Conservation (phyloP, 1,140 invertebrate genomes). For the Helicoverpa zea region DNA sequence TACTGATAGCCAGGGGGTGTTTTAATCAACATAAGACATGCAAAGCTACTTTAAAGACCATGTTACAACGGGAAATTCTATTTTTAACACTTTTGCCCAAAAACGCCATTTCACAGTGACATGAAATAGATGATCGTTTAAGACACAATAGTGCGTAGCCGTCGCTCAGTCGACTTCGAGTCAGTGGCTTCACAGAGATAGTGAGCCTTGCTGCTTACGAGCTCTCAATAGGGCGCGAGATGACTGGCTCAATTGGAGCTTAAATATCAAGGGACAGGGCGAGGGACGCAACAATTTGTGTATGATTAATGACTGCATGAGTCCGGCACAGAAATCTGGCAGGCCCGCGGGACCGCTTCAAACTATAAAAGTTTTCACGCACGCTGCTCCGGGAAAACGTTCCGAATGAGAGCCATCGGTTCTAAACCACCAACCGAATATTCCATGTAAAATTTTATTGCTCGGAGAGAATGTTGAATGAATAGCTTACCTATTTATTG, state of each 20-base stretch:
- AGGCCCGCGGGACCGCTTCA: slow-evolving; percentile 71
- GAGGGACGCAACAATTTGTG: slow-evolving; percentile 70
- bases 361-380: slow-evolving; percentile 65
- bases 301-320: slow-evolving; percentile 75
- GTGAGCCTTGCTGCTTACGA: not conserved
- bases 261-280: slow-evolving; percentile 66
- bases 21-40: not conserved
- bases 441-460: not conserved
- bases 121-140: not conserved
- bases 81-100: not conserved
- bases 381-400: not conserved
- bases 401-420: not conserved
- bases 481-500: not conserved
- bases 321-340: slow-evolving; percentile 58
- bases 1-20: not conserved
- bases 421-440: not conserved
- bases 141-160: slow-evolving; percentile 12
- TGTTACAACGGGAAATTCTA: not conserved
- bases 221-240: slow-evolving; percentile 52
- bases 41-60: not conserved
- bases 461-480: not conserved
- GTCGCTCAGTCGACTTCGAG: slow-evolving; percentile 32
- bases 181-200: slow-evolving; percentile 33
- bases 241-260: slow-evolving; percentile 79
- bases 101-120: slow-evolving; percentile 26